Evolutionary conservation across 2,888 invertebrate species (phyloP), one percentile per base, ranked within the genome.

Genomic region (Buathra laborator): DNA sequence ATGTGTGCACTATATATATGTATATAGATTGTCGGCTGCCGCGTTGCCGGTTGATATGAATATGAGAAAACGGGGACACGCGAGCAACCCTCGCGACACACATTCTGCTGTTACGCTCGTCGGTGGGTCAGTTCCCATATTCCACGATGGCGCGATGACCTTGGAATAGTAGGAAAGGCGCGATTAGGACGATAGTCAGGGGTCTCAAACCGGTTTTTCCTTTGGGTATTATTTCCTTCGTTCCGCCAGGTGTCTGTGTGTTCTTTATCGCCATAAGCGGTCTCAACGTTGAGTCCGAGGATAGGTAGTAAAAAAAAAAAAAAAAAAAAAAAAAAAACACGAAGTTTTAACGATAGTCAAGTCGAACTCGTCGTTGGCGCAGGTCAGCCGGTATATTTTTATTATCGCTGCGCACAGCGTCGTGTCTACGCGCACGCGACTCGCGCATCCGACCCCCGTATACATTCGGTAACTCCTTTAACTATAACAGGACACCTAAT

Each of bases 201-300:
- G 53, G 68, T 48, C 56, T 9, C 19, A 62, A 80, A 84, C 84
- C 84, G 76, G 84, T 84, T 84, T 71, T 72, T 68, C 53, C 76
- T 67, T 80, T n/a, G 62, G 32, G 43, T 53, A 75, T 80, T 51
- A 70, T 81, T 80, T 84, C 67, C 64, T 71, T 75, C 56, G 43
- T 56, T 80, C 46, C 56, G 67, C 68, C 80, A 80, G 80, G 70
- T 76, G 75, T 72, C 29, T 72, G 3, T 81, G 7, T 37, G 1
- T 72, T 59, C 53, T 56, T 19, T 53, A 66, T 64, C 24, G 29
- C n/a, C 59, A 32, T 19, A 32, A 71, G 44, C 32, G 64, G 9
- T 66, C 72, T 82, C 51, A 53, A 48, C 43, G 66, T 74, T 67
- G 46, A 32, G 71, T 24, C 24, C 19, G 53, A 48, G 14, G 16